Evolutionary conservation across 2,888 invertebrate species (phyloP), one percentile per base, ranked within the genome.

Genomic region (Lissonota sp.): DNA sequence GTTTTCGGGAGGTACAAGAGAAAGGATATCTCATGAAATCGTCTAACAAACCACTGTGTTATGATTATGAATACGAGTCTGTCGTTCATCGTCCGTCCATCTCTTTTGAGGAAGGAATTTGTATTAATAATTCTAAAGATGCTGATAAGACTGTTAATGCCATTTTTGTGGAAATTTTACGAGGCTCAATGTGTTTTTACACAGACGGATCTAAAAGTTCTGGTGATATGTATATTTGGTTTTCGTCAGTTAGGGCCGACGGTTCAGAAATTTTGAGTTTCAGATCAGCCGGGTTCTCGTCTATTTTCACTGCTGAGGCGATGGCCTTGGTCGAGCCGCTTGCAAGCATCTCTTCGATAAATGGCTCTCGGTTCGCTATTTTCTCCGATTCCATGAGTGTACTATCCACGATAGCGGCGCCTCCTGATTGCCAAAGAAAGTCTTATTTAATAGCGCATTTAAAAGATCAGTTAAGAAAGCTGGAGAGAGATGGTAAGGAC

Each of bases 221-320:
- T 7, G 66, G 49, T 16, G 6, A 2, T 14, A 12, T 5, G 0
- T 71, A 66, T 44, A 60, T 44, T 14, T 70, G 70, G 1, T 74
- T 66, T 39, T 62, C 74, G 3, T 64, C 53, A 6, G 66, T 80
- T 3, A 62, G 37, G 58, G 37, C 39, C 8, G 10, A n/a, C 1
- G 51, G 37, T 6, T n/a, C 16, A 0, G 12, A 67, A 39, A 7
- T 7, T 6, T 14, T 1, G 1, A 40, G 49, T 40, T 57, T 60
- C 40, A 10, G 79, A 57, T 42, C 58, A 4, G 40, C 49, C 4
- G 62, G 66, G 3, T 69, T 64, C 10, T 44, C 74, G 0, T 80
- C 83, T 0, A 84, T 83, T 16, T 84, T 79, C 46, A 77, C 69
- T 6, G 82, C 83, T 0, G 82, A 85, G 53, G 80, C 82, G 39